Percentiles rank a stretch among this genome's conserved stretches.
Evolutionary conservation across 2,797 vertebrate species (phyloP).

Genomic region (Tokudaia muenninki): DNA sequence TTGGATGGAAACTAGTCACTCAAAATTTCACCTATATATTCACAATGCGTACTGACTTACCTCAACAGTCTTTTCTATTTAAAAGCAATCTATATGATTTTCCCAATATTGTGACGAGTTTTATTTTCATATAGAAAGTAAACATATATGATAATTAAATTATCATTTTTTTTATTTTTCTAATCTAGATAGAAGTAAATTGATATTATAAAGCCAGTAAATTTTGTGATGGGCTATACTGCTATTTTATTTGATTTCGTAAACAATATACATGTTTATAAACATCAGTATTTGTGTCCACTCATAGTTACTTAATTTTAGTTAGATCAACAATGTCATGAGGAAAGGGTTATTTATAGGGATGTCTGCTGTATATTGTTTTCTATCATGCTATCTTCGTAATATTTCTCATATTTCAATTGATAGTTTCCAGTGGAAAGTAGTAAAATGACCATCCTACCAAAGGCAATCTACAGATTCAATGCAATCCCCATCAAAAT

Average conservation of each 20-base stretch:
- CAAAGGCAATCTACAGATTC: too few relatives aligned
- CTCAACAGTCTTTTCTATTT: not conserved
- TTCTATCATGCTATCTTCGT: not conserved
- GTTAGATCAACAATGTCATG: not conserved
- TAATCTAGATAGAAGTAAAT: not conserved
- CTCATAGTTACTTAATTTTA: not conserved
- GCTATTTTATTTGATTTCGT: not conserved
- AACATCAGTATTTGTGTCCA: not conserved
- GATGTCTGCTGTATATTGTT: not conserved
- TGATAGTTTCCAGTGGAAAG: not conserved
- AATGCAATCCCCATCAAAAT: too few relatives aligned
- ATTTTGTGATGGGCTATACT: not conserved
- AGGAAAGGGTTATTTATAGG: fast-evolving
- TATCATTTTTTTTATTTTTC: not conserved
- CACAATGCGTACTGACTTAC: not conserved
- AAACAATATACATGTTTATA: not conserved
- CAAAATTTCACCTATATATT: not conserved
- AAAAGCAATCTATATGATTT: not conserved
- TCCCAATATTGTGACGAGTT: not conserved
- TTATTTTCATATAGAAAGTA: not conserved
- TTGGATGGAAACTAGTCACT: not conserved
- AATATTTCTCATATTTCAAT: not conserved
- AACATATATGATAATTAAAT: not conserved
- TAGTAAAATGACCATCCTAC: too few relatives aligned
- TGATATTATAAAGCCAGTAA: not conserved